Evolutionary conservation across 2,797 vertebrate genomes (phyloP).

Genomic region (Notolepis coatsorum): DNA sequence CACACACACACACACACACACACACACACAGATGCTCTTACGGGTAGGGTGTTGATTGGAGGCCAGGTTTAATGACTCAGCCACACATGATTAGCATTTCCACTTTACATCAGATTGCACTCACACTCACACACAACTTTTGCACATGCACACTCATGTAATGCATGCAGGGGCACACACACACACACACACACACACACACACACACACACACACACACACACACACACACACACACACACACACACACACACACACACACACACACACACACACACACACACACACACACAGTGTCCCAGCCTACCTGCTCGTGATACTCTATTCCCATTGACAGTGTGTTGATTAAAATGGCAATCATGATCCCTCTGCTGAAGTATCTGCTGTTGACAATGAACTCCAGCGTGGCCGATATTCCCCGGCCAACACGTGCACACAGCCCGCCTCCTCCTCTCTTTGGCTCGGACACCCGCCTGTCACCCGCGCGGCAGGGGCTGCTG

Average conservation of each 20-base stretch:
- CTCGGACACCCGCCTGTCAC: constrained; percentile 57
- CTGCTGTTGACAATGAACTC: constrained; percentile 91
- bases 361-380: constrained; percentile 97
- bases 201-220: background rate
- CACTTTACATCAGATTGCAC: constrained; percentile 56
- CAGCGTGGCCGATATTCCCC: constrained; percentile 56
- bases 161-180: background rate
- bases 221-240: background rate
- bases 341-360: constrained; percentile 97
- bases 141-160: background rate
- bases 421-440: constrained; percentile 54
- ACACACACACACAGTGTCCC: background rate
- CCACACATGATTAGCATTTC: constrained; percentile 56
- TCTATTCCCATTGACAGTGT: constrained; percentile 98
- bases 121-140: constrained; percentile 37
- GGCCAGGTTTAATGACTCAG: constrained; percentile 53
- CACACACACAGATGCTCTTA: constrained; percentile 57
- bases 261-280: background rate
- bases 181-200: background rate
- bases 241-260: background rate
- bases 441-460: constrained; percentile 29
- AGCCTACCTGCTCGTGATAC: constrained; percentile 93
- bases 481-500: constrained; percentile 59
- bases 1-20: background rate
- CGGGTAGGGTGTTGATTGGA: constrained; percentile 70